These are phyloP conservation scores for Echiichthys vipera DNA, from an alignment of 2,797 vertebrate species.

Conservation along the genomic window DNA sequence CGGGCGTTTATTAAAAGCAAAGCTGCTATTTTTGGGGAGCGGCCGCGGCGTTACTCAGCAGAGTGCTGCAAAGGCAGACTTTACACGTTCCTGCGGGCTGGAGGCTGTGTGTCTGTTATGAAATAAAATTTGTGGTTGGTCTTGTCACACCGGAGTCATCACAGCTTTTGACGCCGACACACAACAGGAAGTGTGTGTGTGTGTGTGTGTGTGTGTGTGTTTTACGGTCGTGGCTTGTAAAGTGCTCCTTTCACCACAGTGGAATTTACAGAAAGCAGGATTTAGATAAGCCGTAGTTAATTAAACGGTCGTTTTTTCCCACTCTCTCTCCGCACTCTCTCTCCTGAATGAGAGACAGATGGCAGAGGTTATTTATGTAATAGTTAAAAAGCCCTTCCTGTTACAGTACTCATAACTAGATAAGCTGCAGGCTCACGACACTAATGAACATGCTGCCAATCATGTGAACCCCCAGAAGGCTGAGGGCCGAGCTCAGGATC, in stretches of 20 bases:
- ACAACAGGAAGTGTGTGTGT: slow-evolving; percentile 4
- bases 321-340: slow-evolving; percentile 2
- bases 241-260: slow-evolving; percentile 40
- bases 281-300: slow-evolving; percentile 75
- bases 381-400: slow-evolving; percentile 49
- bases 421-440: slow-evolving; percentile 43
- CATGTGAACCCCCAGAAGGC: slow-evolving; percentile 13
- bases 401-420: slow-evolving; percentile 44
- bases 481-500: neutral
- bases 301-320: slow-evolving; percentile 55
- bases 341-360: slow-evolving; percentile 48
- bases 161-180: neutral
- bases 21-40: slow-evolving; percentile 76
- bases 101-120: slow-evolving; percentile 25
- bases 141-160: slow-evolving; percentile 10
- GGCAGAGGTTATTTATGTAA: slow-evolving; percentile 48
- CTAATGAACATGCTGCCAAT: slow-evolving; percentile 19
- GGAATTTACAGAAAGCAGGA: slow-evolving; percentile 64
- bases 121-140: slow-evolving; percentile 40
- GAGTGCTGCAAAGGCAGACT: slow-evolving; percentile 63
- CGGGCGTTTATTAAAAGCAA: slow-evolving; percentile 54
- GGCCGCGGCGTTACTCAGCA: slow-evolving; percentile 70
- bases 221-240: slow-evolving; percentile 34
- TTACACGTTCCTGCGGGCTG: slow-evolving; percentile 20
- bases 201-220: slow-evolving; percentile 22